These are phyloP conservation scores for Microtus montanus DNA, from an alignment of 2,113 vertebrate species.

Conservation along the genomic window DNA sequence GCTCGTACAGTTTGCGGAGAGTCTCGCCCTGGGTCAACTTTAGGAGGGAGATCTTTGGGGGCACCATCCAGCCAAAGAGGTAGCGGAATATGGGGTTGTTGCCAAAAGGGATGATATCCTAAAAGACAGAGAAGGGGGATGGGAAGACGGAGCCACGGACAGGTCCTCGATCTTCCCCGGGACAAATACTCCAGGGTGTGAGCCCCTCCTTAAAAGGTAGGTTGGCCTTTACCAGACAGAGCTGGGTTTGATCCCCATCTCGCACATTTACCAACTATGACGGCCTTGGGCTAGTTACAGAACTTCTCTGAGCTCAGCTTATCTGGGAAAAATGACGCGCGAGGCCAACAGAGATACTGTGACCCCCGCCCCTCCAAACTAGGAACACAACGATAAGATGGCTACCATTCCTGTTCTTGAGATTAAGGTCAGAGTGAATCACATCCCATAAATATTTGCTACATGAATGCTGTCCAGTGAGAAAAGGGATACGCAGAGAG, in stretches of 20 bases:
- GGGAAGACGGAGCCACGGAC: too few species aligned
- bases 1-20: constrained; percentile 94
- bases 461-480: background rate
- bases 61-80: constrained; percentile 98
- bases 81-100: constrained; percentile 96
- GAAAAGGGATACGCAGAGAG: background rate
- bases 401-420: background rate
- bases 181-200: fast-evolving
- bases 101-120: constrained; percentile 99
- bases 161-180: fast-evolving
- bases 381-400: background rate
- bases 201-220: background rate
- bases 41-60: constrained; percentile 97
- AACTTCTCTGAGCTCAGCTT: background rate
- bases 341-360: background rate
- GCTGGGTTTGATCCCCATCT: background rate
- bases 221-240: background rate
- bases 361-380: too few species aligned
- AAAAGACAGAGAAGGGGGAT: constrained; percentile 15
- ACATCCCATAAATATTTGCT: background rate
- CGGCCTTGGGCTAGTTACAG: background rate
- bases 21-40: constrained; percentile 99
- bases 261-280: background rate
- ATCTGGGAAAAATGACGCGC: background rate
- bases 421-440: background rate